Conservation (phyloP, 2,797 vertebrate species). For the Molossus alvarezi region DNA sequence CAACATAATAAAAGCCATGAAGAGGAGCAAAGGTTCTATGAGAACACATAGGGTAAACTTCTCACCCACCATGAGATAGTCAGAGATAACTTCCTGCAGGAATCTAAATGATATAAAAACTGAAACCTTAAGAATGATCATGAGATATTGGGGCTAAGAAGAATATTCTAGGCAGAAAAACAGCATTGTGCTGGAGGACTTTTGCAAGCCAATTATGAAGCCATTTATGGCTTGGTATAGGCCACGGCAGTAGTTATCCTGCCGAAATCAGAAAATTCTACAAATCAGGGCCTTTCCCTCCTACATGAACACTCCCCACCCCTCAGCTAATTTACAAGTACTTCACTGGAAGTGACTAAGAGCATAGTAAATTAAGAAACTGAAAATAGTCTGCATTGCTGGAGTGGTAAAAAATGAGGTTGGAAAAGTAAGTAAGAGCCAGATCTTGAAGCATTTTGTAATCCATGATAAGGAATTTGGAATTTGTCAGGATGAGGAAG, state of each 20-base stretch:
- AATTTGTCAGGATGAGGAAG: constrained; percentile 11
- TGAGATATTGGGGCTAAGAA: background rate
- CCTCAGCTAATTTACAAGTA: background rate
- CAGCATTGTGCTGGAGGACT: background rate
- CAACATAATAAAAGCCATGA: constrained; percentile 7
- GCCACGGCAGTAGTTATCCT: background rate
- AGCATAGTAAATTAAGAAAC: background rate
- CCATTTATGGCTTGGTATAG: constrained; percentile 51
- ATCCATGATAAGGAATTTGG: background rate
- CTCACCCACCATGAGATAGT: background rate
- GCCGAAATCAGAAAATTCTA: constrained; percentile 61
- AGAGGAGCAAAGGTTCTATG: background rate
- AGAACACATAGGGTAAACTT: background rate
- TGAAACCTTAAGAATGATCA: background rate
- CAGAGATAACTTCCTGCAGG: background rate
- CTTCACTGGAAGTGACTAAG: background rate
- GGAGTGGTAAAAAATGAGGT: background rate
- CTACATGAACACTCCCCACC: background rate
- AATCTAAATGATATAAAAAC: constrained; percentile 26
- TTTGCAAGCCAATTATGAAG: constrained; percentile 63
- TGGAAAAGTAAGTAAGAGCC: constrained; percentile 6
- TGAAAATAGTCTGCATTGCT: constrained; percentile 14
- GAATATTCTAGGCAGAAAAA: constrained; percentile 51
- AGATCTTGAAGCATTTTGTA: background rate
- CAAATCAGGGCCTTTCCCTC: background rate